Conservation (phyloP, 2,797 vertebrate species). For the Rhodeus uyekii region DNA sequence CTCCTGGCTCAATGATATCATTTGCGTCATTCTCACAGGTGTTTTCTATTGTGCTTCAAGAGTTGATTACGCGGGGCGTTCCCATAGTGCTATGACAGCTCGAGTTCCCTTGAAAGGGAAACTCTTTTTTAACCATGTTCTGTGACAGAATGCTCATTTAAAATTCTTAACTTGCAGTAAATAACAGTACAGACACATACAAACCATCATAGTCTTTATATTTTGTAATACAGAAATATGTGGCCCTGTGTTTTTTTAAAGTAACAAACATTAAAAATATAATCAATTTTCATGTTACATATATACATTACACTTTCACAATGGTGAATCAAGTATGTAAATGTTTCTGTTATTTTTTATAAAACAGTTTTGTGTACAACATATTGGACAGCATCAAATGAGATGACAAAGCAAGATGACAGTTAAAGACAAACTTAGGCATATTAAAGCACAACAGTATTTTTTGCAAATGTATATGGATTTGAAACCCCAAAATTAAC, state of each 20-base stretch:
- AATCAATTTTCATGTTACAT: slow-evolving; percentile 65
- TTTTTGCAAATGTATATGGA: neutral
- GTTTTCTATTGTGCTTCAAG: no score
- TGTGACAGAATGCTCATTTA: neutral
- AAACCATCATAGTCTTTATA: neutral
- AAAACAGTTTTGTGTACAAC: slow-evolving; percentile 17
- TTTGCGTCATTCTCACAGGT: no score
- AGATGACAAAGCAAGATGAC: neutral
- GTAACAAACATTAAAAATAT: neutral
- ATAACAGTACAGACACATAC: neutral
- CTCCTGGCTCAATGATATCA: no score
- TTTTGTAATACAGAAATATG: neutral
- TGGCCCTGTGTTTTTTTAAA: neutral
- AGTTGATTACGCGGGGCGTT: no score
- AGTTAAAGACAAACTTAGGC: neutral
- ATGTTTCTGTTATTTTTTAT: slow-evolving; percentile 33
- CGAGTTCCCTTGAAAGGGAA: no score
- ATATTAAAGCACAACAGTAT: neutral
- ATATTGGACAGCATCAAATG: neutral
- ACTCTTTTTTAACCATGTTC: no score
- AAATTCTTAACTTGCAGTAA: neutral
- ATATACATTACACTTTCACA: slow-evolving; percentile 87
- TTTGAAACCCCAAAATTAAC: neutral
- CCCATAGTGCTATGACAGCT: no score
- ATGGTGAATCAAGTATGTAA: slow-evolving; percentile 61